Base-by-base conservation (phyloP, 2,113 vertebrate genomes). In the Notechis scutatus region DNA sequence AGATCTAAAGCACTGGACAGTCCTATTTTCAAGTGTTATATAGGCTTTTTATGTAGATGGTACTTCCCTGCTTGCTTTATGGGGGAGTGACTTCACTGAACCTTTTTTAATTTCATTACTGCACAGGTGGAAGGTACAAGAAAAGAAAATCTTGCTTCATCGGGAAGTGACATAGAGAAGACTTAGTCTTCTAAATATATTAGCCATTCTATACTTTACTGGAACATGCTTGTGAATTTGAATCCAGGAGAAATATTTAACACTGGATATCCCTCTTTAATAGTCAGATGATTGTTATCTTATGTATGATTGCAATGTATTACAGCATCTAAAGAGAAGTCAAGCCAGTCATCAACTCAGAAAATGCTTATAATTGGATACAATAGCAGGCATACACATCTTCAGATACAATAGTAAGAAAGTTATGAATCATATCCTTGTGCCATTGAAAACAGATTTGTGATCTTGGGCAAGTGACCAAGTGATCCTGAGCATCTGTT, bases 401-500 rank as follows among this genome's bases (percentile, higher is more conserved):
- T 5, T 29, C 47, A 50, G 54, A 24, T 56, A 56, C 21, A 57
- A 57, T 12, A 89, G 88, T 57, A 56, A 3, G n/a, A 11, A 57
- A 39, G 12, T 55, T 39, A 39, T 20, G 39, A 81, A 21, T 39
- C 54, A 57, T 56, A 56, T 39, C 45, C 42, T 90, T 90, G 92
- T 20, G 1, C 0, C 1, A 0, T 34, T 93, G 1, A 74, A 8
- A 8, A 90, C 94, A 4, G 10, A 90, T 50, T 61, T n/a, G 85
- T 11, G 64, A 89, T 81, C 87, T 55, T 93, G 93, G 74, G 39
- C 20, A 93, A 54, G 23, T 87, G 55, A 20, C 14, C n/a, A 94
- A 90, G 5, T 50, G 47, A 50, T 20, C 54, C 24, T 21, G 85
- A 20, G 54, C 0, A 2, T 57, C 11, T 61, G 15, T 85, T 85